Evolutionary conservation across 2,113 vertebrate species (phyloP), one percentile per base, ranked within the genome.

Genomic region (Dicaeum eximium): DNA sequence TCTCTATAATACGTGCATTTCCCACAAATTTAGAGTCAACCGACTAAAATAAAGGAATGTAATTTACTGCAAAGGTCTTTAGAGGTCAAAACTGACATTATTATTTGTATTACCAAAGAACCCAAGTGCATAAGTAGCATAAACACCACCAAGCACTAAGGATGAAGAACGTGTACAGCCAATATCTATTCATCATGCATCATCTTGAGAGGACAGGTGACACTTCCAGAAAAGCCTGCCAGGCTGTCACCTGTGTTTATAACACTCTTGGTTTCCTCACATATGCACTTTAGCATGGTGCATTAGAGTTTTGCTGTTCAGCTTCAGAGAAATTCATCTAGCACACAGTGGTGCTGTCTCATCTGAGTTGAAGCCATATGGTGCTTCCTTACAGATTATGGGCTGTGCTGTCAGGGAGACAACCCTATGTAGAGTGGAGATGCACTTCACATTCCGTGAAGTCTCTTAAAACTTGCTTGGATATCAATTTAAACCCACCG

Each of bases 81-180:
- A 83, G 91, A 92, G 80, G 58, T 64, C 75, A 88, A 90, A 95
- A 38, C 47, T 44, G 42, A 95, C 69, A 54, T 61, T 95, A 96
- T 95, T 96, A 96, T 94, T 91, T 88, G 61, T 66, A 74, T 84
- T 92, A 94, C 67, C 74, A 58, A 93, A 84, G 70, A 96, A 83
- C 42, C 28, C 60, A 79, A 28, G 54, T 13, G 7, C 86, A 88
- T 61, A 73, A 95, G 86, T n/a, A 91, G 77, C 62, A 83, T 28
- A 66, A 90, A 75, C 50, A 61, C n/a, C 58, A 88, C 19, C 45
- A 56, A 80, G 42, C 19, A 15, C 30, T 6, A 69, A 92, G 62
- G 70, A 84, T 31, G 44, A 45, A 48, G 67, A 44, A 57, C 1
- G 3, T 53, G 79, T 37, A 50, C 51, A 78, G 27, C 17, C 79